Evolutionary conservation across 2,797 vertebrate genomes (phyloP).

Genomic region (Pristis pectinata): DNA sequence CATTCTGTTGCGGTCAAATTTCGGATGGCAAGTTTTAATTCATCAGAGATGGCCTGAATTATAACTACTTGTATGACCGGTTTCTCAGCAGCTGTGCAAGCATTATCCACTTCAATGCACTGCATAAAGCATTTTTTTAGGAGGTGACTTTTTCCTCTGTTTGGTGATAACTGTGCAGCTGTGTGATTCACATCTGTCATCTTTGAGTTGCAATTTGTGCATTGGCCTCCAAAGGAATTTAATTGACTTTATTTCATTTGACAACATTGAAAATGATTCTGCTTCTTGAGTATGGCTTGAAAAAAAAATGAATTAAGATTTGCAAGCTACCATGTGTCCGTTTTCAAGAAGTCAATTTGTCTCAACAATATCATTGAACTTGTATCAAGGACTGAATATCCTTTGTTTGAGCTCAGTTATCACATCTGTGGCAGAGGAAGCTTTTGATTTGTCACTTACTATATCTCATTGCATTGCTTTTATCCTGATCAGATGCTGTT

Average conservation of each 20-base stretch:
- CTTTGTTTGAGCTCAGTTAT: too few species aligned
- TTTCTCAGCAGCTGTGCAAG: not conserved
- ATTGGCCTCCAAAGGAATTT: not conserved
- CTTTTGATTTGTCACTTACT: too few species aligned
- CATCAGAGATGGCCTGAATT: not conserved
- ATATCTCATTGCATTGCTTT: too few species aligned
- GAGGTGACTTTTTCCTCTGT: not conserved
- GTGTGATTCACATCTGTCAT: not conserved
- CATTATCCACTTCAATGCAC: not conserved
- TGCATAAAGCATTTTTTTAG: not conserved
- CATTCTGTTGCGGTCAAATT: not conserved
- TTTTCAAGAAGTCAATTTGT: too few species aligned
- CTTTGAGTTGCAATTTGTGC: not conserved
- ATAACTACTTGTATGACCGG: not conserved
- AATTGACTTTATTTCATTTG: not conserved
- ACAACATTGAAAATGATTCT: not conserved
- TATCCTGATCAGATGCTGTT: too few species aligned
- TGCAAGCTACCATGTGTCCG: too few species aligned
- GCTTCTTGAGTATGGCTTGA: not conserved
- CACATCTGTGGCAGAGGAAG: too few species aligned
- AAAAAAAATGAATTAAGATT: too few species aligned
- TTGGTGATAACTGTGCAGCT: not conserved
- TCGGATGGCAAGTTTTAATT: not conserved
- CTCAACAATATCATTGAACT: too few species aligned
- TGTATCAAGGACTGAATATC: too few species aligned